Evolutionary conservation across 2,113 vertebrate genomes (phyloP).

Genomic region (Lethenteron camtschaticum): DNA sequence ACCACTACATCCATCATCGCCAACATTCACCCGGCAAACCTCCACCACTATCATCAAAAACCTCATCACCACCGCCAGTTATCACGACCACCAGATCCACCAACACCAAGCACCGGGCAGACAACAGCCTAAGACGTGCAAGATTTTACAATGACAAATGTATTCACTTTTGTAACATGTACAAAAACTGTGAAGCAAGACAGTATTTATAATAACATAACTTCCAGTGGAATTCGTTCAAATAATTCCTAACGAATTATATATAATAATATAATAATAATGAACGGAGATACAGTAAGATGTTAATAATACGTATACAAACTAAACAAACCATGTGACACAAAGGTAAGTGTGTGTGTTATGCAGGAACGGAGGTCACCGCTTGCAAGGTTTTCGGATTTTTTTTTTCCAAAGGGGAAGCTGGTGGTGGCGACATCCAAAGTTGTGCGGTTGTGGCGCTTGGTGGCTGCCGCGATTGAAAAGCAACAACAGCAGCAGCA

Average conservation of each 20-base stretch:
- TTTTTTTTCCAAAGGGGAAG: not conserved
- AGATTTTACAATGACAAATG: not conserved
- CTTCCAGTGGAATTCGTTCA: conserved; percentile 1
- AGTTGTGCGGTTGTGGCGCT: no score
- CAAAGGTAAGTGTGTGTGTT: not conserved
- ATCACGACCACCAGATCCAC: no score
- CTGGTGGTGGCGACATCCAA: no score
- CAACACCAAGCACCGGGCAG: no score
- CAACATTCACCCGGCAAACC: no score
- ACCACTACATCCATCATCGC: no score
- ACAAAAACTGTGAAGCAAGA: conserved; percentile 6
- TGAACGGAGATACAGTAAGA: not conserved
- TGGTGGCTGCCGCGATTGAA: no score
- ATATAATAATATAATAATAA: not conserved
- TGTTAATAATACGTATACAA: conserved; percentile 3
- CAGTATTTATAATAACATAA: not conserved
- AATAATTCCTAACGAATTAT: not conserved
- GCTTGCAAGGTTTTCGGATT: not conserved
- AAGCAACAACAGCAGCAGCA: no score
- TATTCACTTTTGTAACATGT: conserved; percentile 3
- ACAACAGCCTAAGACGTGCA: no score
- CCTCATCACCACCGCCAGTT: no score
- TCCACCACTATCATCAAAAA: no score
- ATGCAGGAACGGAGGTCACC: not conserved
- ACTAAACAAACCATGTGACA: not conserved